phyloP scores from a whole-genome alignment of 2,797 vertebrate species.

The Remorina albescens region DNA sequence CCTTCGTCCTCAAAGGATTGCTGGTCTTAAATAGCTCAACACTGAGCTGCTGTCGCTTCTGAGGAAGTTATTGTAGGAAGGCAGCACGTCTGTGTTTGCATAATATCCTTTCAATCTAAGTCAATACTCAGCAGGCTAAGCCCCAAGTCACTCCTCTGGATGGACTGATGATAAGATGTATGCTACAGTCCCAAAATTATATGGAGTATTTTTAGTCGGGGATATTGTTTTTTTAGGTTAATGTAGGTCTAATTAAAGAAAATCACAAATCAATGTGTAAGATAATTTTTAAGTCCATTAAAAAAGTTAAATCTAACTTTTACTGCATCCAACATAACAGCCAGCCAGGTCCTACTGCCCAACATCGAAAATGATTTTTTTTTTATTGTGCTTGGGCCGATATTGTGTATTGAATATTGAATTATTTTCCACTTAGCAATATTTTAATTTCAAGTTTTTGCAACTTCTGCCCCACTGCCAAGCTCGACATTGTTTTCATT shows the following conservation, averaged over 20 bases:
- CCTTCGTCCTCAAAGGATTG: conserved; percentile 70
- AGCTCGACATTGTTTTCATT: neutral
- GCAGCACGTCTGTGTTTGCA: conserved; percentile 74
- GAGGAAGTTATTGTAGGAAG: conserved; percentile 78
- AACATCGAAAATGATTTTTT: too few species aligned
- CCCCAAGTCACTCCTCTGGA: conserved; percentile 46
- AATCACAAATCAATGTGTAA: neutral
- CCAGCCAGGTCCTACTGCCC: neutral
- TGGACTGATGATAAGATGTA: conserved; percentile 10
- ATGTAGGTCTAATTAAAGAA: neutral
- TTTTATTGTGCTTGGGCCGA: too few species aligned
- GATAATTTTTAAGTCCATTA: neutral
- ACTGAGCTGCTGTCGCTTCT: conserved; percentile 73
- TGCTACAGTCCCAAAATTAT: neutral
- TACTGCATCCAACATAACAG: neutral
- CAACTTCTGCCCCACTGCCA: too few species aligned
- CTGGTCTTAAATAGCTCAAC: conserved; percentile 79
- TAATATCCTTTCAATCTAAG: conserved; percentile 67
- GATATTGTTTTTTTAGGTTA: conserved; percentile 7
- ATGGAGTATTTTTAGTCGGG: neutral
- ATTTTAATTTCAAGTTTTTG: too few species aligned
- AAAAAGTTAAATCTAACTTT: neutral
- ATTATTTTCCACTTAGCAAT: neutral
- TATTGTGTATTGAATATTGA: too few species aligned
- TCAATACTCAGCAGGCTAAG: conserved; percentile 54